phyloP scores from a whole-genome alignment of 2,888 invertebrate species.

The Frankliniella fusca region DNA sequence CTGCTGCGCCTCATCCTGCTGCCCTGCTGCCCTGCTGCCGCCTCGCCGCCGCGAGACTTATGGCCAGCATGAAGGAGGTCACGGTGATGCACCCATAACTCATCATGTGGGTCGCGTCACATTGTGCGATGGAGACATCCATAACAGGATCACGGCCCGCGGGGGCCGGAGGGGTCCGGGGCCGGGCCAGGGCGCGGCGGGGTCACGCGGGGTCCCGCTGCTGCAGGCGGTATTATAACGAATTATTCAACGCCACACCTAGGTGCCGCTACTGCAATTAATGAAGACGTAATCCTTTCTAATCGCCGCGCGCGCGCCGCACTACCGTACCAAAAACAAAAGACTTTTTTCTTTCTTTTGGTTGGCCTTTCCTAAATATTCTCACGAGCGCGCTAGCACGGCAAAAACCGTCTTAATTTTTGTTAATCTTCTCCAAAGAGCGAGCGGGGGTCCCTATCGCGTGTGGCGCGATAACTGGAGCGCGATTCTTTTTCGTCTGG shows the following conservation, averaged over 20 bases:
- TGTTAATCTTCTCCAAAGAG: too few relatives aligned
- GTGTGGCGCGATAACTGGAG: background rate
- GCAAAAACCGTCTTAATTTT: too few relatives aligned
- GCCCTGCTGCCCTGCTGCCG: too few relatives aligned
- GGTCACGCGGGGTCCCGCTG: too few relatives aligned
- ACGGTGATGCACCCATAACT: constrained; percentile 13
- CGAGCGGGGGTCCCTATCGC: background rate
- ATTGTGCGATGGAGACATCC: constrained; percentile 7
- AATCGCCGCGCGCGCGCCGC: constrained; percentile 13
- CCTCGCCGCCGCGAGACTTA: too few relatives aligned
- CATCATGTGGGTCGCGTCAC: background rate
- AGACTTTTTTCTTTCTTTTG: too few relatives aligned
- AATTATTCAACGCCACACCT: constrained; percentile 16
- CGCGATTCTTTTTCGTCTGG: background rate
- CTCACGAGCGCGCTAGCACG: too few relatives aligned
- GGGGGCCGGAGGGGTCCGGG: background rate
- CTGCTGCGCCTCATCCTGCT: background rate
- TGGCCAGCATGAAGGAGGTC: background rate
- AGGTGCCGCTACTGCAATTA: background rate
- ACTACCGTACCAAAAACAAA: too few relatives aligned
- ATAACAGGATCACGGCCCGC: constrained; percentile 24
- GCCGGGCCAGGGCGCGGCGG: background rate
- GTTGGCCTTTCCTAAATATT: too few relatives aligned
- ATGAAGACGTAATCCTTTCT: constrained; percentile 25
- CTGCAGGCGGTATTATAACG: background rate